Evolutionary conservation across 2,113 vertebrate genomes (phyloP).

Genomic region (Sitta europaea): DNA sequence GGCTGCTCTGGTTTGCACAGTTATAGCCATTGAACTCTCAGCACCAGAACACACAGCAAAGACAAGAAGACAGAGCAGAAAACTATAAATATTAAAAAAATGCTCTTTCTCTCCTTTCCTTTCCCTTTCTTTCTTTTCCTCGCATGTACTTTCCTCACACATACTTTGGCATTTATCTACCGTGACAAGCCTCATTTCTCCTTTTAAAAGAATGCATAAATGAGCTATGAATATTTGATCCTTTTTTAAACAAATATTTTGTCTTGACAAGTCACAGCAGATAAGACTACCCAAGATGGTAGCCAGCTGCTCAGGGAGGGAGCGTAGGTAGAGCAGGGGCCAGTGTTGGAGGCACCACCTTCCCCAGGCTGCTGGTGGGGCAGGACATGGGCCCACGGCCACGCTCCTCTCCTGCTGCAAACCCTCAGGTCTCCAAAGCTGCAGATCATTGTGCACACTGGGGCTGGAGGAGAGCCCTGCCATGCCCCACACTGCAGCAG

Average conservation of each 20-base stretch:
- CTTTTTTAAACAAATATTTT: constrained; percentile 64
- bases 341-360: background rate
- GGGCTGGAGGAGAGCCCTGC: background rate
- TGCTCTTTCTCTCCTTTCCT: background rate
- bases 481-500: fast-evolving
- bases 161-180: constrained; percentile 37
- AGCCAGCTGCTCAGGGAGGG: constrained; percentile 46
- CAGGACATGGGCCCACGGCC: fast-evolving
- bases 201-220: constrained; percentile 48
- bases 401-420: fast-evolving
- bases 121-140: background rate
- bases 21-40: background rate
- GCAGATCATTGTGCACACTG: background rate
- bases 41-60: background rate
- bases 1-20: background rate
- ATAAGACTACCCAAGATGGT: constrained; percentile 47
- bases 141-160: background rate
- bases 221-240: constrained; percentile 64
- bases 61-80: background rate
- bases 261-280: constrained; percentile 47
- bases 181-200: constrained; percentile 40
- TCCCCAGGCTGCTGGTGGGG: background rate
- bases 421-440: background rate
- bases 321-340: background rate
- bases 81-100: background rate